Percentiles rank a stretch among this genome's conserved stretches.
Evolutionary conservation across 2,113 vertebrate genomes (phyloP).

Genomic region (Atlantisia rogersi): DNA sequence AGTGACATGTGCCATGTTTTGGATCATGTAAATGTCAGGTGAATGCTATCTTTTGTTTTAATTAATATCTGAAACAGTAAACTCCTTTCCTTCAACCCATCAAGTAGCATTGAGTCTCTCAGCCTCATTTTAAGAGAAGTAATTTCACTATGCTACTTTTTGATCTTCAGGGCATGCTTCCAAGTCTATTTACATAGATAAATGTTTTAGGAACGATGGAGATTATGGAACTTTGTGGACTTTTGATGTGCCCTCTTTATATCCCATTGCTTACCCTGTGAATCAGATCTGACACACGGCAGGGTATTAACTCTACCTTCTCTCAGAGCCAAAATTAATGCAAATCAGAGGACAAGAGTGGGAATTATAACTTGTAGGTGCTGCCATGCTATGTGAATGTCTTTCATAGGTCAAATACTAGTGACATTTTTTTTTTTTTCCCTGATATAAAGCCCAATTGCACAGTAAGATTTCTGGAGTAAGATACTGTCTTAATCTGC

Average conservation of each 20-base stretch:
- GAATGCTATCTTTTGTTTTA: conserved; percentile 45
- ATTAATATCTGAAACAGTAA: conserved; percentile 9
- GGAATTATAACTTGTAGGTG: neutral
- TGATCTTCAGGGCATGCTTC: conserved; percentile 8
- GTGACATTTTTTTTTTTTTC: neutral
- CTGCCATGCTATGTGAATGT: neutral
- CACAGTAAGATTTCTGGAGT: neutral
- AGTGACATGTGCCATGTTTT: neutral
- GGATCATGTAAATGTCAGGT: conserved; percentile 15
- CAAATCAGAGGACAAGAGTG: neutral
- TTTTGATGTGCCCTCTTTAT: neutral
- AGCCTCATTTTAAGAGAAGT: neutral
- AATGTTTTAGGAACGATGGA: neutral
- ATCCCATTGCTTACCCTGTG: neutral
- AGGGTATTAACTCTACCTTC: neutral
- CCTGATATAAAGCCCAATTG: neutral
- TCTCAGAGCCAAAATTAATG: neutral
- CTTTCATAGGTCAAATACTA: neutral
- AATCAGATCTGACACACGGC: neutral
- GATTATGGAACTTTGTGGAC: neutral
- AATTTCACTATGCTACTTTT: neutral
- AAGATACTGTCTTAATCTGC: neutral
- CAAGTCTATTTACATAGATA: conserved; percentile 17
- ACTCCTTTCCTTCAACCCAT: neutral
- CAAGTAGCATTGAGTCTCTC: neutral